These are phyloP conservation scores for Sinella curviseta DNA, from an alignment of 1,140 invertebrate genomes.

Conservation along the genomic window DNA sequence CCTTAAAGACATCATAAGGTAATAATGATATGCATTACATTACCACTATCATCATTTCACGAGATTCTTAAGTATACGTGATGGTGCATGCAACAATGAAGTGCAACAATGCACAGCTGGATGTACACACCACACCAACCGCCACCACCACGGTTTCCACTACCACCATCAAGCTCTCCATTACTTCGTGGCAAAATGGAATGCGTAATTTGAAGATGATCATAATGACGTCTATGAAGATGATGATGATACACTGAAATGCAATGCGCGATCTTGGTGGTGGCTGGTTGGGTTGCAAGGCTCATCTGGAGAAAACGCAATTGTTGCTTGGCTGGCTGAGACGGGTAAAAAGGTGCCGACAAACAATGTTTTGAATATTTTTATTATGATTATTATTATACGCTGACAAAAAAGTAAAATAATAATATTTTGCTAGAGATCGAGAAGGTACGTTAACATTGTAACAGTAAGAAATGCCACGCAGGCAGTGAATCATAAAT, in stretches of 20 bases:
- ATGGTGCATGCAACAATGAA: not conserved
- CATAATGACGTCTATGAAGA: not conserved
- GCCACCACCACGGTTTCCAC: not conserved
- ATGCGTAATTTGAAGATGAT: not conserved
- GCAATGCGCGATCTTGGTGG: not conserved
- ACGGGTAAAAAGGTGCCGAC: not conserved
- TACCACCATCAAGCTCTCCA: not conserved
- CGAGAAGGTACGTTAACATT: too few relatives aligned
- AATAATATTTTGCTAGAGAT: not conserved
- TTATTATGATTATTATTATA: not conserved
- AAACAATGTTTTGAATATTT: slow-evolving; percentile 19
- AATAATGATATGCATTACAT: not conserved
- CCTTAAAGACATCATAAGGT: not conserved
- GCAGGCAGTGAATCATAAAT: too few relatives aligned
- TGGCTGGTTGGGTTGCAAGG: not conserved
- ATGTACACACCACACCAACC: not conserved
- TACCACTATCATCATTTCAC: not conserved
- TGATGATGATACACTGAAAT: not conserved
- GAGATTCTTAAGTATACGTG: not conserved
- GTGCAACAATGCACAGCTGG: not conserved
- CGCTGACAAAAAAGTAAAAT: not conserved
- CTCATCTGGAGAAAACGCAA: not conserved
- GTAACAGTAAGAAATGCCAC: too few relatives aligned
- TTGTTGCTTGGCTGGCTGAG: not conserved
- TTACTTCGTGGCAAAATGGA: slow-evolving; percentile 3